Base-by-base conservation (phyloP, 2,888 invertebrate species). In the Aplocera efformata region DNA sequence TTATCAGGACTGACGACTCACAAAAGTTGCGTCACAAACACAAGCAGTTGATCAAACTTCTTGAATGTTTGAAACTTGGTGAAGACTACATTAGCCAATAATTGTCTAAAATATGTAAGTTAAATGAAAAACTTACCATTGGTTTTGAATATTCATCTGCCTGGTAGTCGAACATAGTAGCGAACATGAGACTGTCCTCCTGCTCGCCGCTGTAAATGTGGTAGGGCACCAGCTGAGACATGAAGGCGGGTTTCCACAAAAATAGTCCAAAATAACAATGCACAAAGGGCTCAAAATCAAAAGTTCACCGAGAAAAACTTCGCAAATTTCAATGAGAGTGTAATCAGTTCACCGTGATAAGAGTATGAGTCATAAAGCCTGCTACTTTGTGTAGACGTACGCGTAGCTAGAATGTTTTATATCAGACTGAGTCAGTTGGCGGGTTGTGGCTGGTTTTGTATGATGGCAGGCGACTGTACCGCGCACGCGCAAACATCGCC, bases 181-280 rank as follows among this genome's bases (percentile, higher is more conserved):
- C 84, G 78, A 88, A 88, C 88, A 88, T 86, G 29, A 88, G 88
- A 82, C 85, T 80, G 62, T 89, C 89, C 79, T 88, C 89, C 67
- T 82, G 85, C 67, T 88, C 89, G 80, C 82, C 62, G 75, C 66
- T 82, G 65, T 71, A 60, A 48, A 77, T 71, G 68, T 85, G 73
- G 67, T 83, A 90, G 47, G 91, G 91, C 82, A 91, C 91, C 89
- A 90, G 75, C 84, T 90, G 91, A 85, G 90, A 91, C 91, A 91
- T 91, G 82, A 88, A 89, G 85, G 67, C 68, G 63, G 65, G 63
- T 72, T 82, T 72, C 53, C 74, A 74, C 74, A 65, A 73, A 59
- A 70, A 69, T 51, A 50, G 67, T 73, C 66, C 72, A 63, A 73
- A 74, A 67, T 52, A 77, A 75, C 63, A 69, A 63, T 66, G 63